Evolutionary conservation across 2,113 vertebrate species (phyloP).

Genomic region (Anhinga anhinga): DNA sequence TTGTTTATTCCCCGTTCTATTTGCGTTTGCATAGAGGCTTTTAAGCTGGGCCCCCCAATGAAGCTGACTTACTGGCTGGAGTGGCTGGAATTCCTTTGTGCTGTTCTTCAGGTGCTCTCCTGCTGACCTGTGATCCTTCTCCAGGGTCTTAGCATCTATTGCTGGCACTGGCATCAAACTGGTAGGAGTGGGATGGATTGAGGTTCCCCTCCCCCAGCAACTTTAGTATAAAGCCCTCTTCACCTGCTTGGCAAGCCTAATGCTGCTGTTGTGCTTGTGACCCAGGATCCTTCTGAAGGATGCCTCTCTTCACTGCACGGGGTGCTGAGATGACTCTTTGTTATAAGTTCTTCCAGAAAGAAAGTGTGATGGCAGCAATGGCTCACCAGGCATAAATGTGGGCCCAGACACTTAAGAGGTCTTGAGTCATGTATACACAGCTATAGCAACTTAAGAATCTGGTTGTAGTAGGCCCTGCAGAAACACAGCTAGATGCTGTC

Average conservation of each 20-base stretch:
- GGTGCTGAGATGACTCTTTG: not conserved
- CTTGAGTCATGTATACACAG: not conserved
- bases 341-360: not conserved
- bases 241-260: not conserved
- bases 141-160: not conserved
- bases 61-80: not conserved
- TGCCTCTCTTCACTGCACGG: not conserved
- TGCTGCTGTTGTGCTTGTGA: not conserved
- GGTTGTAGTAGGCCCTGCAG: not conserved
- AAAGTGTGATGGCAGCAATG: not conserved
- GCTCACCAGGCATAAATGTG: not conserved
- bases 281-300: not conserved
- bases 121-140: not conserved
- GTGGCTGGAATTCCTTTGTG: not conserved
- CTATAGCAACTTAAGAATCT: not conserved
- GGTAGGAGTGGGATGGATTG: not conserved
- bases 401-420: not conserved
- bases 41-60: not conserved
- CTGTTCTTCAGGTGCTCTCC: not conserved
- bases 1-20: not conserved
- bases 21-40: not conserved
- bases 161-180: not conserved
- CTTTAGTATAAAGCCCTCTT: not conserved
- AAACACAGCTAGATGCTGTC: not conserved
- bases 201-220: not conserved